These are phyloP conservation scores for Tursiops truncatus DNA, from an alignment of 2,113 vertebrate genomes.

Conservation along the genomic window DNA sequence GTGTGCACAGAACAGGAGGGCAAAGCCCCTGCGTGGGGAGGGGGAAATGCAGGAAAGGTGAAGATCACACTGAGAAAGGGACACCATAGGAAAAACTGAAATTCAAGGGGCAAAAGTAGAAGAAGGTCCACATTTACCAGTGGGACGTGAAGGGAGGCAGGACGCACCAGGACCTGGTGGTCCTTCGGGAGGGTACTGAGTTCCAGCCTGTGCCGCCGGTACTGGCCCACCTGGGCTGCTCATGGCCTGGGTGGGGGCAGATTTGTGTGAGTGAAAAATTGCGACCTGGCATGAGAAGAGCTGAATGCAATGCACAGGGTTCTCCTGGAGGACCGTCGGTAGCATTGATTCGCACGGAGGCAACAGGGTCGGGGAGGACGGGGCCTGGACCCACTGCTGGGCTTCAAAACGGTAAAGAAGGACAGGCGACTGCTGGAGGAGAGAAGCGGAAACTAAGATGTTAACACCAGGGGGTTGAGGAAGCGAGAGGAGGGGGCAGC, in stretches of 20 bases:
- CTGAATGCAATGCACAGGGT: accelerated
- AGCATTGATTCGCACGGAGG: accelerated
- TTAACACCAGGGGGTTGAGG: too few species aligned
- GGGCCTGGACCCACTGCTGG: accelerated
- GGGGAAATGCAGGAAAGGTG: background rate
- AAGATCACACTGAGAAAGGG: background rate
- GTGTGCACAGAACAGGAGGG: background rate
- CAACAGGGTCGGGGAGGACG: accelerated
- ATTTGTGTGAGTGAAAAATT: accelerated
- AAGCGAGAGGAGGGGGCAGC: background rate
- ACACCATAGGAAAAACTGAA: background rate
- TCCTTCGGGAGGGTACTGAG: accelerated
- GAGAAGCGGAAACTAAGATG: accelerated
- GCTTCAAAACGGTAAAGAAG: background rate
- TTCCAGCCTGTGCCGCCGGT: accelerated
- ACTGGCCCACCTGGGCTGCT: too few species aligned
- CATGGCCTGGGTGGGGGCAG: background rate
- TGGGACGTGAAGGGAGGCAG: accelerated
- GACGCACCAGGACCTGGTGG: accelerated
- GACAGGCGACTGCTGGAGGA: background rate
- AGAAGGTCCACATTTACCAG: accelerated
- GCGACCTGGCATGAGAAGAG: accelerated
- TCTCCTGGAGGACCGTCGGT: accelerated
- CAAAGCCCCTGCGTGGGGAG: accelerated
- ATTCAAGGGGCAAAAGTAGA: background rate